Evolutionary conservation across 2,888 invertebrate species (phyloP).

Genomic region (Lasioglossum vierecki): DNA sequence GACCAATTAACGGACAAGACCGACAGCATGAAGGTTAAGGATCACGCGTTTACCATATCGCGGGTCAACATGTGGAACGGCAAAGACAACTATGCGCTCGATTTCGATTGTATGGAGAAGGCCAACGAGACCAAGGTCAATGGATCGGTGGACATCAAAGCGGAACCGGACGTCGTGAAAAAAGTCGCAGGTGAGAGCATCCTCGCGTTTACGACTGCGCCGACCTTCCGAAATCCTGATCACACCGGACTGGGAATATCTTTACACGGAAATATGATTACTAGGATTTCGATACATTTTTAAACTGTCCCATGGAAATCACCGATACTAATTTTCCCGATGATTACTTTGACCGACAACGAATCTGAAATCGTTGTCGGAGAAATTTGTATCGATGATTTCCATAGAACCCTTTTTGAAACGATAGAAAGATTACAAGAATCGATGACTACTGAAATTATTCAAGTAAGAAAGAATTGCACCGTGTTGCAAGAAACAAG

Average conservation of each 20-base stretch:
- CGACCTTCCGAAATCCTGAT: background rate
- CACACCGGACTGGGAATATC: background rate
- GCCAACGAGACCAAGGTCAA: constrained; percentile 64
- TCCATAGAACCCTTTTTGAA: background rate
- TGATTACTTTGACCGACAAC: too few relatives aligned
- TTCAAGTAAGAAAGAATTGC: background rate
- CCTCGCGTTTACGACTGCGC: background rate
- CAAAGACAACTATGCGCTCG: constrained; percentile 69
- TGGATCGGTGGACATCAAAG: constrained; percentile 70
- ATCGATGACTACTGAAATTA: background rate
- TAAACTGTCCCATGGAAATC: too few relatives aligned
- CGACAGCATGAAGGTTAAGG: constrained; percentile 45
- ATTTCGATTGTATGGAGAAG: constrained; percentile 59
- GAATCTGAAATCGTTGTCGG: too few relatives aligned
- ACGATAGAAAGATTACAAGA: background rate
- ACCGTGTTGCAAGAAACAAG: too few relatives aligned
- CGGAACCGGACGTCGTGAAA: constrained; percentile 72
- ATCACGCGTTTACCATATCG: constrained; percentile 58
- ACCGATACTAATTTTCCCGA: too few relatives aligned
- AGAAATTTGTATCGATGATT: too few relatives aligned
- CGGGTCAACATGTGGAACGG: constrained; percentile 62
- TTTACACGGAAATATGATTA: too few relatives aligned
- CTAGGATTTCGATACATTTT: background rate
- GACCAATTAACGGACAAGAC: constrained; percentile 56
- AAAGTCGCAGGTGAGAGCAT: constrained; percentile 77